Conservation (phyloP, 2,113 vertebrate species). For the Eulacestoma nigropectus region DNA sequence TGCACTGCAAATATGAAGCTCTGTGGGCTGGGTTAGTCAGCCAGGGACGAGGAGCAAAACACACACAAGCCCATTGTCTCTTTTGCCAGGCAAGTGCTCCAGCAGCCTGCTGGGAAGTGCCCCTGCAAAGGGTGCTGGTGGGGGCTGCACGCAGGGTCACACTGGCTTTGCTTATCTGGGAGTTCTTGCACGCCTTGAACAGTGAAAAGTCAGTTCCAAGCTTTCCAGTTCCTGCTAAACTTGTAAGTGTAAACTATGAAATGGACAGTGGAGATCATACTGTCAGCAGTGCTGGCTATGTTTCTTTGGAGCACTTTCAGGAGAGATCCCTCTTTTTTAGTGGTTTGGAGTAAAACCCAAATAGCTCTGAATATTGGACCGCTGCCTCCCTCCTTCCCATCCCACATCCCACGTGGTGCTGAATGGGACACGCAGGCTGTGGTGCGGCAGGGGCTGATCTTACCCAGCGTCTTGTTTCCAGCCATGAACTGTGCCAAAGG, state of each 20-base stretch:
- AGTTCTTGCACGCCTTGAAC: rapidly evolving
- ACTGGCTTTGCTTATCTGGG: neutral
- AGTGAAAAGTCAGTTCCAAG: neutral
- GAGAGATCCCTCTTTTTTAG: neutral
- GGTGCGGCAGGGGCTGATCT: neutral
- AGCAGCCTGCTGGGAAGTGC: neutral
- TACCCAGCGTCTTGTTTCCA: neutral
- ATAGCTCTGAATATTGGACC: neutral
- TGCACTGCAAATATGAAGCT: neutral
- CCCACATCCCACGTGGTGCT: neutral
- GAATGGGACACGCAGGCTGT: neutral
- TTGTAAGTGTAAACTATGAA: no score
- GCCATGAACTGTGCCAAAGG: neutral
- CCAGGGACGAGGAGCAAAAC: neutral
- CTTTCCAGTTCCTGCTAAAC: neutral
- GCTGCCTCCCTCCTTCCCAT: neutral
- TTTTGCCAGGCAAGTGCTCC: neutral
- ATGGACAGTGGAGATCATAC: neutral
- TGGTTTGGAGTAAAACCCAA: neutral
- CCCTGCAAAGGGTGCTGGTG: rapidly evolving
- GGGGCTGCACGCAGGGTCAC: rapidly evolving
- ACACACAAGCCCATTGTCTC: neutral
- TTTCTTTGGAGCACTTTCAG: neutral
- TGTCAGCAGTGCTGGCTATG: neutral
- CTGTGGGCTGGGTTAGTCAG: neutral